A percentile compares a stretch with the other conserved stretches of the same genome.
These are phyloP conservation scores for Scolopax bukidnonensis DNA, from an alignment of 2,797 vertebrate species.

Conservation along the genomic window DNA sequence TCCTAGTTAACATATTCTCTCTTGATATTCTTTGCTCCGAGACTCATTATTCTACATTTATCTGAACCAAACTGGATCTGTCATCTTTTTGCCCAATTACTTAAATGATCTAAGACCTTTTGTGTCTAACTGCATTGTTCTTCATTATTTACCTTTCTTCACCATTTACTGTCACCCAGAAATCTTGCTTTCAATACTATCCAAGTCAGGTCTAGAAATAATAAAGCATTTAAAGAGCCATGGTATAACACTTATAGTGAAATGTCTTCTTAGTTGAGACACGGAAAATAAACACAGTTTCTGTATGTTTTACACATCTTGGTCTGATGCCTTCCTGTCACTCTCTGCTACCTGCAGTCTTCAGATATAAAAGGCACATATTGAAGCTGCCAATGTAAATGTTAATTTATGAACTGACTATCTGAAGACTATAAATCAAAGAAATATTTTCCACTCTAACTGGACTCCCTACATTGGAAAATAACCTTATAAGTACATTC, in stretches of 20 bases:
- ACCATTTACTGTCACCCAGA: background rate
- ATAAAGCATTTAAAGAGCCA: slow-evolving; percentile 13
- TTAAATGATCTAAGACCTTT: slow-evolving; percentile 59
- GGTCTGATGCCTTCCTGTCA: slow-evolving; percentile 22
- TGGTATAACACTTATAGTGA: background rate
- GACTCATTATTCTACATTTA: slow-evolving; percentile 48
- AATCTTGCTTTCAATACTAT: background rate
- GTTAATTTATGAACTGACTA: slow-evolving; percentile 31
- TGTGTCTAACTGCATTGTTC: slow-evolving; percentile 34
- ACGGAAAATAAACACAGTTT: slow-evolving; percentile 6
- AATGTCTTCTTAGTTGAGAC: slow-evolving; percentile 41
- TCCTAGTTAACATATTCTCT: background rate
- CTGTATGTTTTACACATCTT: slow-evolving; percentile 27
- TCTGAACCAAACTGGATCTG: slow-evolving; percentile 20
- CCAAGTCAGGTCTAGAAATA: slow-evolving; percentile 34
- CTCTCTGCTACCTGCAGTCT: slow-evolving; percentile 30
- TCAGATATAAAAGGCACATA: slow-evolving; percentile 34
- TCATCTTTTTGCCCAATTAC: slow-evolving; percentile 63
- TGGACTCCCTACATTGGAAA: slow-evolving; percentile 12
- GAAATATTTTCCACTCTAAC: slow-evolving; percentile 3
- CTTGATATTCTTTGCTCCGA: slow-evolving; percentile 6
- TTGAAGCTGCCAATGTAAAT: slow-evolving; percentile 11
- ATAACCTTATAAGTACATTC: background rate
- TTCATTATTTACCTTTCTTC: slow-evolving; percentile 51
- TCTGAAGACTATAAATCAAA: slow-evolving; percentile 21